Base-by-base conservation (phyloP, 1,140 invertebrate species). In the Drosophila ambigua region DNA sequence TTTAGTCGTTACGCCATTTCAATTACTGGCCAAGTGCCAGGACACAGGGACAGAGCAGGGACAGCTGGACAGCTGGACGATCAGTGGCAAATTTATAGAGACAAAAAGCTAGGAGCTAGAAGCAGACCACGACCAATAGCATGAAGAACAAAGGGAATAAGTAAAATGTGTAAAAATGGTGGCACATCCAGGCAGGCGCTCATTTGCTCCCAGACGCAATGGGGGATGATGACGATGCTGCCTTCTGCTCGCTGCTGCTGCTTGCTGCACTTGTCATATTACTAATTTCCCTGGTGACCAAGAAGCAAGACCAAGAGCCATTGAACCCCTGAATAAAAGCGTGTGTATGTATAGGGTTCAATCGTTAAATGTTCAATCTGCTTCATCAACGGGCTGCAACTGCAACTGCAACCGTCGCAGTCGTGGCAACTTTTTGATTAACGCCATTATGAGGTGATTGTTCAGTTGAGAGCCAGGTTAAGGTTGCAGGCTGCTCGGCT, bases 201-300 rank as follows among this genome's bases (percentile, higher is more conserved):
- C 82, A 85, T 85, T 85, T 85, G 82, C 87, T 72, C 58, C 53
- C 73, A 61, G 51, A 67, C 64, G 44, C 57, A 43, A 52, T 35
- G 55, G 45, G 45, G 46, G n/a, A 13, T 13, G 35, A 39, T 39
- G 31, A 9, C 11, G 31, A 8, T 9, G 31, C 35, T 39, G 11
- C 35, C 24, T 44, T 54, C 53, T 26, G 67, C 66, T 73, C n/a
- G 51, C 73, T 65, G 66, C 64, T 83, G 82, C 75, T 35, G 8
- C 43, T 44, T 78, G 55, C 73, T 83, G 83, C 75, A 88, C 83
- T 87, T 88, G 83, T 90, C 81, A 87, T 85, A 90, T 90, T 90
- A 90, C 85, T 90, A 90, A 90, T 90, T 90, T 90, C 85, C 85
- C 87, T 90, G 85, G 78, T 85, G 85, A 78, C 82, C 82, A 87